Evolutionary conservation across 2,797 vertebrate genomes (phyloP).

Genomic region (Pempheris klunzingeri): DNA sequence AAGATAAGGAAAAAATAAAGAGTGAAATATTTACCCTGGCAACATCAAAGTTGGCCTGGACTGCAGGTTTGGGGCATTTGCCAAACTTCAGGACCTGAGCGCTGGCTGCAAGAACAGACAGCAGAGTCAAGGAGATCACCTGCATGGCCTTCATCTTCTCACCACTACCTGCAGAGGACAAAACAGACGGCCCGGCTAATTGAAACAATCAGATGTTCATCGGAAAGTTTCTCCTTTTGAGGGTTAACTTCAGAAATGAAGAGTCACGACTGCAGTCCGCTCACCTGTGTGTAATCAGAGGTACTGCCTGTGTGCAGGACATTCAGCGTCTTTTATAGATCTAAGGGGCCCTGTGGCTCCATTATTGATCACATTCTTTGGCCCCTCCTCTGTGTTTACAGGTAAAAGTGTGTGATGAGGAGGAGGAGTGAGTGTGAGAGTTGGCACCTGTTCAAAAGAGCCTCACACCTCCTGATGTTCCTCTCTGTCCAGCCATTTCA

Average conservation of each 20-base stretch:
- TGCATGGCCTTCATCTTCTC: conserved; percentile 74
- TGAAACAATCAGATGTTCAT: neutral
- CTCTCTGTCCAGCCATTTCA: conserved; percentile 8
- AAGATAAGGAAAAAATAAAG: neutral
- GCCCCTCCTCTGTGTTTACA: conserved; percentile 40
- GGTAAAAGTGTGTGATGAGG: neutral
- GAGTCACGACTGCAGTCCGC: neutral
- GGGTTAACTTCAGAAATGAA: neutral
- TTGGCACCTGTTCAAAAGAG: conserved; percentile 71
- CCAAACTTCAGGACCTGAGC: conserved; percentile 83
- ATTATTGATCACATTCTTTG: conserved; percentile 8
- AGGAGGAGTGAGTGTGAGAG: conserved; percentile 42
- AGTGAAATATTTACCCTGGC: conserved; percentile 61
- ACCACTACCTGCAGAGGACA: conserved; percentile 45
- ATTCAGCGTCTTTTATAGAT: conserved; percentile 54
- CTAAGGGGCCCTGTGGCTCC: neutral
- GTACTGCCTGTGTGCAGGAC: conserved; percentile 11
- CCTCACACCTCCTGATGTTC: conserved; percentile 5
- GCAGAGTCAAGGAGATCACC: conserved; percentile 77
- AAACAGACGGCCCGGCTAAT: conserved; percentile 1
- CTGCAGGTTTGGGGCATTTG: conserved; percentile 84
- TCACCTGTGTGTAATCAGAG: conserved; percentile 56
- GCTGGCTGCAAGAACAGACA: conserved; percentile 72
- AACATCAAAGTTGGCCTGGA: conserved; percentile 85
- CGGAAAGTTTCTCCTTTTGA: no score